These are phyloP conservation scores for Natrix natrix DNA, from an alignment of 2,797 vertebrate genomes.

Conservation along the genomic window DNA sequence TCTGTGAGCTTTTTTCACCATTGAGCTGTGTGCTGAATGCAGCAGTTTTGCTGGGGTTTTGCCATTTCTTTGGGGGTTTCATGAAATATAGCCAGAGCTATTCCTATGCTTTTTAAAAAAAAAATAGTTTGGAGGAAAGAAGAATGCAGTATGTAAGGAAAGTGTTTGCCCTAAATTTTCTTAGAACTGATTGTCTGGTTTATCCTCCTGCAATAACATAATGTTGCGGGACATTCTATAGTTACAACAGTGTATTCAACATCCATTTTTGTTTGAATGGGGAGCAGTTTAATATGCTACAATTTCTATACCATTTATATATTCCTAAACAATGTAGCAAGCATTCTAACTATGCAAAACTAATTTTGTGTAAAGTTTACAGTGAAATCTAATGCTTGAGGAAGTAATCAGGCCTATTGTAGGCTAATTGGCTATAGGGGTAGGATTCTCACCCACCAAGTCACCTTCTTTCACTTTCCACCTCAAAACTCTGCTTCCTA, in stretches of 20 bases:
- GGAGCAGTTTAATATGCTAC: not conserved
- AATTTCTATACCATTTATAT: not conserved
- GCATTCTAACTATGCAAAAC: not conserved
- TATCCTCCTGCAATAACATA: not conserved
- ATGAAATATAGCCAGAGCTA: not conserved
- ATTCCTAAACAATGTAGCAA: not conserved
- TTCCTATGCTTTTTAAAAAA: not conserved
- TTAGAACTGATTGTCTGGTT: not conserved
- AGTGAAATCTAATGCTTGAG: not conserved
- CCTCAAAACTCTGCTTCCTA: not conserved
- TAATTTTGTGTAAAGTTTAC: not conserved
- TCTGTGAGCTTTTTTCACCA: not conserved
- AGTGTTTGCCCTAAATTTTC: not conserved
- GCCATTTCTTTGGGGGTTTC: not conserved
- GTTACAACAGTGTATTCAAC: not conserved
- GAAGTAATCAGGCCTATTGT: not conserved
- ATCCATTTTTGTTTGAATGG: not conserved
- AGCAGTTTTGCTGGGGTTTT: fast-evolving
- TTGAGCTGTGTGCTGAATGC: not conserved
- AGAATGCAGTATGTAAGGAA: not conserved
- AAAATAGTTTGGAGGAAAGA: not conserved
- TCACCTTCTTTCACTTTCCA: not conserved
- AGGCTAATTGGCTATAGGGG: too few species aligned
- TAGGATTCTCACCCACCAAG: too few species aligned
- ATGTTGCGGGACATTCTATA: not conserved